Evolutionary conservation across 2,888 invertebrate genomes (phyloP).

Genomic region (Eledone cirrhosa): DNA sequence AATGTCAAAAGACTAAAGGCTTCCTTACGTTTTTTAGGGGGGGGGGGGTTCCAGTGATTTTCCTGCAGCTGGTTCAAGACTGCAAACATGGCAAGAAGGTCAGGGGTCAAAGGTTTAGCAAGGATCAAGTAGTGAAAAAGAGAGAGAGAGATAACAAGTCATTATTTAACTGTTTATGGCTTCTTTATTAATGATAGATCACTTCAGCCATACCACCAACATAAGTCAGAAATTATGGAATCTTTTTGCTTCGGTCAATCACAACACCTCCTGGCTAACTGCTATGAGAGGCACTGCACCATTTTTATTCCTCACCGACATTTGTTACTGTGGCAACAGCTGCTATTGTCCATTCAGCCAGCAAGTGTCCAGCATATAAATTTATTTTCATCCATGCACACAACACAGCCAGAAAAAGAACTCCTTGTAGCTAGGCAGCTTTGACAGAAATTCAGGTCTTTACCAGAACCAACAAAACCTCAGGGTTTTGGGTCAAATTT

Average conservation of each 20-base stretch:
- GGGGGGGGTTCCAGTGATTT: too few relatives aligned
- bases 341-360: conserved; percentile 18
- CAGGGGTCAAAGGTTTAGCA: too few relatives aligned
- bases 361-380: not conserved
- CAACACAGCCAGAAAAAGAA: conserved; percentile 5
- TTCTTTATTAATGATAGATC: conserved; percentile 12
- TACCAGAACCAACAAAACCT: conserved; percentile 1
- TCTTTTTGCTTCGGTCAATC: conserved; percentile 10
- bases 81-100: too few relatives aligned
- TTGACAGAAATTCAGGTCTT: not conserved
- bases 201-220: conserved; percentile 27
- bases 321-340: conserved; percentile 8
- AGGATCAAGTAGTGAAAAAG: not conserved
- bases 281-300: conserved; percentile 1
- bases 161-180: conserved; percentile 18
- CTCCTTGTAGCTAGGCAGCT: conserved; percentile 8
- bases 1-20: too few relatives aligned
- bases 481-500: not conserved
- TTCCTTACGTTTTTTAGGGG: too few relatives aligned
- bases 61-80: too few relatives aligned
- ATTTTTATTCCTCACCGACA: not conserved
- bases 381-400: conserved; percentile 3
- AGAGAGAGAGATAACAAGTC: not conserved
- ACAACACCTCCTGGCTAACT: not conserved
- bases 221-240: conserved; percentile 1